Base-by-base conservation (phyloP, 2,888 invertebrate genomes). In the Eudasyphora cyanicolor region DNA sequence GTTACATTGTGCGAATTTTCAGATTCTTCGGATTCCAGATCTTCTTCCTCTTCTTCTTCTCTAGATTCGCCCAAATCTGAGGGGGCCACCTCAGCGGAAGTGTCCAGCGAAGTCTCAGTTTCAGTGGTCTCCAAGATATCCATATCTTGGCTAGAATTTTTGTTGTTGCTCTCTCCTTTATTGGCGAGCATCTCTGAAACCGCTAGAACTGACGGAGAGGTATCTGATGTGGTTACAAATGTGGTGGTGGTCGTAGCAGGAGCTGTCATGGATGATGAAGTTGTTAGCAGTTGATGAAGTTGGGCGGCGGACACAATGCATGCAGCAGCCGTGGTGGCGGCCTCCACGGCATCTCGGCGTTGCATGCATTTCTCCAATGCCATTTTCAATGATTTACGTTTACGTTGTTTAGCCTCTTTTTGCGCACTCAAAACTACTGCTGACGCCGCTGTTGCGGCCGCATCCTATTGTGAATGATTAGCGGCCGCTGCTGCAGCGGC, bases 401-500 rank as follows among this genome's bases (percentile, higher is more conserved):
- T 91, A 87, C 90, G 89, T 87, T 89, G 89, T 86, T 90, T 90
- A 86, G 90, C 90, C 87, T 89, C 88, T 86, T 90, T 90, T 74
- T 88, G 89, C 84, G 89, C 90, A 88, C 88, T 90, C 88, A 90
- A 91, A 89, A 90, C 90, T 90, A 90, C 90, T 91, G 91, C 89
- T 90, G 90, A 90, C 87, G 90, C 90, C 89, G 90, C 90, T 89
- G 90, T 89, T 90, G 90, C 90, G 91, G 90, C 90, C 86, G 90
- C 90, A 89, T 90, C 91, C 92, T 92, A 92, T 92, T 92, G 92
- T 87, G 91, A 91, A 87, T 91, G 92, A 89, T 92, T 92, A 85
- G 91, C 91, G 87, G 90, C 89, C 79, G 90, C 89, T 76, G 90
- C 89, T 74, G 90, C 88, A 86, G 90, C 90, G 45, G 89, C 90